Evolutionary conservation across 2,797 vertebrate species (phyloP).

Genomic region (Tiaroga cobitis): DNA sequence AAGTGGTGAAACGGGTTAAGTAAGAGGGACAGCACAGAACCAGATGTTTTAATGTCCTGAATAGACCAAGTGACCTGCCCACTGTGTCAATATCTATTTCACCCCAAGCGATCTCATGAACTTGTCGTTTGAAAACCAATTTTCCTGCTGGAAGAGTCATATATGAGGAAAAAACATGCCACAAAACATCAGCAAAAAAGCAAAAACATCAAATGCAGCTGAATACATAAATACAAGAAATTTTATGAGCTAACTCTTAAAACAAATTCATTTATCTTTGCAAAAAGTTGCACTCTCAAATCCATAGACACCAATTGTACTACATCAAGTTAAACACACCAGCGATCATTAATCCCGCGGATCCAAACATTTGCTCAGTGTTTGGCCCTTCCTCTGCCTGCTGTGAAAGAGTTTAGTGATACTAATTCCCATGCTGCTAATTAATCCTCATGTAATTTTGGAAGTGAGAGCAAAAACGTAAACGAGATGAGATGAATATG

Average conservation of each 20-base stretch:
- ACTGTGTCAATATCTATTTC: slow-evolving; percentile 36
- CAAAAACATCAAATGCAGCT: slow-evolving; percentile 5
- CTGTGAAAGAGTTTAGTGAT: slow-evolving; percentile 48
- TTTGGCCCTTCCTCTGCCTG: slow-evolving; percentile 49
- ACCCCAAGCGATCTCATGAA: slow-evolving; percentile 12
- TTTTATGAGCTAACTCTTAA: slow-evolving; percentile 11
- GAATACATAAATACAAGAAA: slow-evolving; percentile 14
- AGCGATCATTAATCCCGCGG: slow-evolving; percentile 56
- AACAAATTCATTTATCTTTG: neutral
- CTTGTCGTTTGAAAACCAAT: neutral
- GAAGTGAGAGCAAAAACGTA: slow-evolving; percentile 59
- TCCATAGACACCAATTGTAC: slow-evolving; percentile 38
- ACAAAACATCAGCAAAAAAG: neutral
- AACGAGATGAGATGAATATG: slow-evolving; percentile 64
- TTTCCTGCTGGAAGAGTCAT: slow-evolving; percentile 17
- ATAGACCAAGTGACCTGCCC: slow-evolving; percentile 27
- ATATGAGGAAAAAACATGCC: neutral
- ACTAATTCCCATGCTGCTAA: slow-evolving; percentile 62
- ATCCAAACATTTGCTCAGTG: slow-evolving; percentile 60
- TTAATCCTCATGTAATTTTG: slow-evolving; percentile 64
- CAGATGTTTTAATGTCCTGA: slow-evolving; percentile 52
- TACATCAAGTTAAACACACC: slow-evolving; percentile 57
- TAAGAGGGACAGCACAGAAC: slow-evolving; percentile 35
- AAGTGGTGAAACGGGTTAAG: slow-evolving; percentile 30
- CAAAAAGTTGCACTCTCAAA: slow-evolving; percentile 16